A percentile compares a stretch with the other conserved stretches of the same genome.
phyloP scores from a whole-genome alignment of 2,113 vertebrate species.

The Atlantisia rogersi region DNA sequence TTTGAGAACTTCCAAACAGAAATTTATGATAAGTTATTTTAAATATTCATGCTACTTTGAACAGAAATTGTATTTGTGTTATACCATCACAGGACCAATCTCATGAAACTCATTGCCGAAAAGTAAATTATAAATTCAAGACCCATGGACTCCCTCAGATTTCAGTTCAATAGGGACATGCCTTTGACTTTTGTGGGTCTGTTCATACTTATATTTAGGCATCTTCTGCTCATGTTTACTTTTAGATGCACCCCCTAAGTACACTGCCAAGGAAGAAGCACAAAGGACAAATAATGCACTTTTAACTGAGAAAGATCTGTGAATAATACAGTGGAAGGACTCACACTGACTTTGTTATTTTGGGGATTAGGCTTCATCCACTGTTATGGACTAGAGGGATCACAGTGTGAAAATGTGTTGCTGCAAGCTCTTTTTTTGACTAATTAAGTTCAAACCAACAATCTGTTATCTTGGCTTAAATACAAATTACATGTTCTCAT shows the following conservation, averaged over 20 bases:
- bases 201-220: neutral
- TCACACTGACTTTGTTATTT: neutral
- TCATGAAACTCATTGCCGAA: neutral
- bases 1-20: neutral
- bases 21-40: neutral
- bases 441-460: neutral
- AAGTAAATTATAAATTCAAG: neutral
- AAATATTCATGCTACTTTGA: slow-evolving; percentile 6
- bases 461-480: neutral
- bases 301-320: neutral
- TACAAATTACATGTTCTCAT: neutral
- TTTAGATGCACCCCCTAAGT: neutral
- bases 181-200: neutral
- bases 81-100: neutral
- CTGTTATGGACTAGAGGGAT: neutral
- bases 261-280: neutral
- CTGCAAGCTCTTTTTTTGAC: neutral
- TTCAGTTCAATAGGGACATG: neutral
- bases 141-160: neutral
- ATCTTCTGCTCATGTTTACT: neutral
- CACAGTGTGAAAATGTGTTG: neutral
- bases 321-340: neutral
- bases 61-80: neutral
- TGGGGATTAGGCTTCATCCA: neutral
- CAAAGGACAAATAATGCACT: neutral